Conservation (phyloP, 2,888 invertebrate genomes). For the Mimachlamys varia region DNA sequence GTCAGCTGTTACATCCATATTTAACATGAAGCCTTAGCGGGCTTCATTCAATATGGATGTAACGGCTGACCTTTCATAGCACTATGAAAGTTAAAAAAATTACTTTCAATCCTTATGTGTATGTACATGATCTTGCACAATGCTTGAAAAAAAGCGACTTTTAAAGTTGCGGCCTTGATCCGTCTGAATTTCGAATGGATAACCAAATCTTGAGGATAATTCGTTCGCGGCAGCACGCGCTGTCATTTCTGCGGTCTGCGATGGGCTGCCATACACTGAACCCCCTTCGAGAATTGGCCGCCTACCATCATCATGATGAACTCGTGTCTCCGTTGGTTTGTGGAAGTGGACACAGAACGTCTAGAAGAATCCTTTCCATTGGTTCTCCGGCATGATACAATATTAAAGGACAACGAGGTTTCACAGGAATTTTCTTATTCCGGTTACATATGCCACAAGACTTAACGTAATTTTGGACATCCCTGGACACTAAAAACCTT, state of each 20-base stretch:
- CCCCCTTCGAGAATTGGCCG: constrained; percentile 51
- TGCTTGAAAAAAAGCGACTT: constrained; percentile 46
- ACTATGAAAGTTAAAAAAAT: too few species aligned
- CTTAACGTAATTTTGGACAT: constrained; percentile 22
- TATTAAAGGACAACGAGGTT: background rate
- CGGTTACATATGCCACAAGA: constrained; percentile 38
- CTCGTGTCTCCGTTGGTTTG: constrained; percentile 36
- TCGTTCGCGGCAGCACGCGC: constrained; percentile 46
- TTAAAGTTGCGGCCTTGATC: constrained; percentile 50
- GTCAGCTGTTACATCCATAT: too few species aligned
- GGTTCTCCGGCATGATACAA: constrained; percentile 90
- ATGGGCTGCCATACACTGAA: constrained; percentile 25
- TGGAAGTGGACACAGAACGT: constrained; percentile 50
- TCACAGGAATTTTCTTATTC: constrained; percentile 31
- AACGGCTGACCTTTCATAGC: too few species aligned
- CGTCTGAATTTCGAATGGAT: constrained; percentile 45
- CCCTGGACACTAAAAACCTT: background rate
- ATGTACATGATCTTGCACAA: constrained; percentile 44
- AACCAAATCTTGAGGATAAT: constrained; percentile 47
- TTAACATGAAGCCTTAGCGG: too few species aligned
- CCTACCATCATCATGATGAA: constrained; percentile 48
- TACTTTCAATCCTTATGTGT: too few species aligned
- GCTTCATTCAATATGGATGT: too few species aligned
- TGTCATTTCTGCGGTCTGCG: constrained; percentile 24
- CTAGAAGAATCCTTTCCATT: constrained; percentile 49